Conservation (phyloP, 2,888 invertebrate species). For the Ennomos fuscantarius region DNA sequence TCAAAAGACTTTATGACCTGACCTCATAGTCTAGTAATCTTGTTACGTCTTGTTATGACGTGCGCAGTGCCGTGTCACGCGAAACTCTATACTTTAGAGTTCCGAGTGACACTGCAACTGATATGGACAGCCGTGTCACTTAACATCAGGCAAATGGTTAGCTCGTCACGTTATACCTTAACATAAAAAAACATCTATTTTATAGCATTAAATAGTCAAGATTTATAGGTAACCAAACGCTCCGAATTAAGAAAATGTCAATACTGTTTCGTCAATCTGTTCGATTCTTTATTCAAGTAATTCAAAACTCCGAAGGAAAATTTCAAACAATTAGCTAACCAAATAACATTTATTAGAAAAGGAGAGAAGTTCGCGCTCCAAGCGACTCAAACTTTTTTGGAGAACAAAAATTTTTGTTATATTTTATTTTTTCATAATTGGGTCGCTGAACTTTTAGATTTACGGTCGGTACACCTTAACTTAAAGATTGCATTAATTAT, state of each 20-base stretch:
- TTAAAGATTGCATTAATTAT: conserved; percentile 39
- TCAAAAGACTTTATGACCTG: too few species aligned
- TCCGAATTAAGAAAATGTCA: not conserved
- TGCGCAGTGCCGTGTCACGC: too few species aligned
- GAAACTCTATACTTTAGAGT: too few species aligned
- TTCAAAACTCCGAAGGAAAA: conserved; percentile 21
- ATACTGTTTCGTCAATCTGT: conserved; percentile 9
- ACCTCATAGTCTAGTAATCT: too few species aligned
- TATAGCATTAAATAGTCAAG: too few species aligned
- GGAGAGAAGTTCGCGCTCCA: conserved; percentile 13
- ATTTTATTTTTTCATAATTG: conserved; percentile 39
- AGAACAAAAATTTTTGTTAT: conserved; percentile 26
- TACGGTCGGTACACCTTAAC: conserved; percentile 34
- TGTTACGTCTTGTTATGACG: too few species aligned
- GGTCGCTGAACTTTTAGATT: conserved; percentile 37
- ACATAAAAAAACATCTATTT: too few species aligned
- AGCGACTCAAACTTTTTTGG: conserved; percentile 21
- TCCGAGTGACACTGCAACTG: too few species aligned
- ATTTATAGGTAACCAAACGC: conserved; percentile 14
- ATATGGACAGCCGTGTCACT: too few species aligned
- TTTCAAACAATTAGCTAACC: conserved; percentile 25
- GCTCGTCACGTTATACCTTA: too few species aligned
- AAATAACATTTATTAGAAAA: conserved; percentile 25
- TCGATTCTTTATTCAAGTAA: conserved; percentile 21
- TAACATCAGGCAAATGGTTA: too few species aligned